phyloP scores from a whole-genome alignment of 2,113 vertebrate genomes.

The Rhinopomastus cyanomelas region DNA sequence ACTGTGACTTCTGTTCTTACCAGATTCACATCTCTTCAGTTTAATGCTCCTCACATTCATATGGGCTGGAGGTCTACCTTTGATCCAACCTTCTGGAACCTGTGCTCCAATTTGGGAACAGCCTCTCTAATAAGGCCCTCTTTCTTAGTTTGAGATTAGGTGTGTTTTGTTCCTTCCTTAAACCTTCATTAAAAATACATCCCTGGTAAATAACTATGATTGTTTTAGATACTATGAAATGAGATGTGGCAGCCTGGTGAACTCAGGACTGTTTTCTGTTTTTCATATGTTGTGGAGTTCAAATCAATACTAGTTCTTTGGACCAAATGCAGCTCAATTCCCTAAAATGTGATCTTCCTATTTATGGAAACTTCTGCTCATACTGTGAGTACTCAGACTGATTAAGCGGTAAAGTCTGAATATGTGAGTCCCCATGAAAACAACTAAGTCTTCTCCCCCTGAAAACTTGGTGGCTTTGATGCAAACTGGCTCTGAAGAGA shows the following conservation, averaged over 20 bases:
- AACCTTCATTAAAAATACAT: background rate
- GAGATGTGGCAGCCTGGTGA: background rate
- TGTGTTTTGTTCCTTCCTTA: background rate
- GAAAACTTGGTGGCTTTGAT: background rate
- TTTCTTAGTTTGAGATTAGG: background rate
- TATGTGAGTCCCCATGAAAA: background rate
- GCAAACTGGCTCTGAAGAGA: background rate
- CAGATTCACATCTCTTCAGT: background rate
- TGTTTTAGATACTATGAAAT: background rate
- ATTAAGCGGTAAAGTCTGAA: background rate
- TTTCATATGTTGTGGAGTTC: background rate
- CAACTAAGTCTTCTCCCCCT: background rate
- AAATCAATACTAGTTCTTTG: background rate
- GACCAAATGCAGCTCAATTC: background rate
- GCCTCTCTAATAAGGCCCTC: background rate
- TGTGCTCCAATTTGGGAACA: background rate
- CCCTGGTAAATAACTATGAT: background rate
- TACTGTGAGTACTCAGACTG: background rate
- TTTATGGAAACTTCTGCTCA: background rate
- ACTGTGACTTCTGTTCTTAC: constrained; percentile 14
- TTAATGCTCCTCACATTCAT: constrained; percentile 7
- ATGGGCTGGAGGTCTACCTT: background rate
- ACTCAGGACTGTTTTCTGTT: background rate
- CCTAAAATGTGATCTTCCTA: background rate
- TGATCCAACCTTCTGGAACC: constrained; percentile 10